Percentiles rank a stretch among this genome's conserved stretches.
phyloP scores from a whole-genome alignment of 2,113 vertebrate species.

The Eupsittula cactorum region DNA sequence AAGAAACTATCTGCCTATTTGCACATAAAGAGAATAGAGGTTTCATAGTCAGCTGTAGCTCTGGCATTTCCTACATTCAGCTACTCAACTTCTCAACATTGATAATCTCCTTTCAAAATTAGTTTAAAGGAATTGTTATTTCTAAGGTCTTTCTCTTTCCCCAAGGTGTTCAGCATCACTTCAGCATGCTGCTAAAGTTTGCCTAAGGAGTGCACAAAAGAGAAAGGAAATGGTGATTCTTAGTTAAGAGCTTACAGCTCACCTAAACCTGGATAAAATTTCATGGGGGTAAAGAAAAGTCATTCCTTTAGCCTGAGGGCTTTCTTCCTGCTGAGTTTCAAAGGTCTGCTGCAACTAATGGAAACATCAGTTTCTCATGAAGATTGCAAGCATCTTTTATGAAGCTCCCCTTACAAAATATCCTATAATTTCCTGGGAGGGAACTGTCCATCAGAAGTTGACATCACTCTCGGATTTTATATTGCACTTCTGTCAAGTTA shows the following conservation, averaged over 20 bases:
- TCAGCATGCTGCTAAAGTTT: not conserved
- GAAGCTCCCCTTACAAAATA: not conserved
- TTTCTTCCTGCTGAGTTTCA: constrained; percentile 33
- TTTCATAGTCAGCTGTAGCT: not conserved
- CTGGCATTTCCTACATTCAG: not conserved
- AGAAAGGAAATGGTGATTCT: not conserved
- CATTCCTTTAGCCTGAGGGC: not conserved
- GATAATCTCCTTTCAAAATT: not conserved
- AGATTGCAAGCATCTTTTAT: not conserved
- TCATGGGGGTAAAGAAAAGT: not conserved
- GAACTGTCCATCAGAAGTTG: not conserved
- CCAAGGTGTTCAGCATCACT: not conserved
- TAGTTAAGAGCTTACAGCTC: not conserved
- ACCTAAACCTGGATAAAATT: not conserved
- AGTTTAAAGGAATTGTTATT: not conserved
- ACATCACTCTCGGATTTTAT: not conserved
- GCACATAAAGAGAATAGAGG: not conserved
- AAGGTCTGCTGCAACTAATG: not conserved
- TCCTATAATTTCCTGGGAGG: not conserved
- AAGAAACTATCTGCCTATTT: not conserved
- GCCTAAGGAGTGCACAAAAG: not conserved
- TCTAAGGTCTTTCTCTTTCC: not conserved
- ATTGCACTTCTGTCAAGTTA: not conserved
- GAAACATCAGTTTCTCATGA: not conserved
- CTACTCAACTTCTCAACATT: not conserved